A percentile compares a stretch with the other conserved stretches of the same genome.
Conservation (phyloP, 2,113 vertebrate species). For the Galeopterus variegatus region DNA sequence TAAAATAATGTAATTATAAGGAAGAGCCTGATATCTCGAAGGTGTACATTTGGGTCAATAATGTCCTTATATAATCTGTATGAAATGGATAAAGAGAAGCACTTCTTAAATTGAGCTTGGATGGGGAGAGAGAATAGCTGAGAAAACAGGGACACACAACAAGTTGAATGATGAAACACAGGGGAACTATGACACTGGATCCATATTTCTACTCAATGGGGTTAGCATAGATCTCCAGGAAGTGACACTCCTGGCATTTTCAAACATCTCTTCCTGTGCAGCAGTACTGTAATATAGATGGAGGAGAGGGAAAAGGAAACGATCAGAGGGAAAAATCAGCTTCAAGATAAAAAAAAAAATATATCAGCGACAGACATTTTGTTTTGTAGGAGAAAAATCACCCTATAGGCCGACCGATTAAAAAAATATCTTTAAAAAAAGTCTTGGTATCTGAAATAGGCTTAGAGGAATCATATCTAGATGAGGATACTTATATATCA, state of each 20-base stretch:
- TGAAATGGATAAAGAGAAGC: constrained; percentile 16
- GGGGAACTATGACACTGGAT: not conserved
- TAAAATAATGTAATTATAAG: not conserved
- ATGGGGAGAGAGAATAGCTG: not conserved
- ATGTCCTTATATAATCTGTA: not conserved
- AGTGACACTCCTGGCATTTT: not conserved
- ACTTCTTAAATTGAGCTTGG: not conserved
- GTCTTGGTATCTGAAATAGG: not conserved
- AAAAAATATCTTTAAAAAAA: no score
- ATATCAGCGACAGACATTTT: not conserved
- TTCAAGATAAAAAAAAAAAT: constrained; percentile 14
- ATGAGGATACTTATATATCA: no score
- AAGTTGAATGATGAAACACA: not conserved
- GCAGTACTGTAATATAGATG: not conserved
- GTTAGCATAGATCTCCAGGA: not conserved
- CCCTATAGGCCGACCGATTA: not conserved
- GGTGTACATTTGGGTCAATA: not conserved
- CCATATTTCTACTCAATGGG: not conserved
- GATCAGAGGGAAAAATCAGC: not conserved
- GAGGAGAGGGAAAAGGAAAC: constrained; percentile 4
- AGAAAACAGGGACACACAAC: not conserved
- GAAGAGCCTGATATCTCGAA: not conserved
- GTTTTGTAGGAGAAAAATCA: not conserved
- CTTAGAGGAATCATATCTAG: not conserved
- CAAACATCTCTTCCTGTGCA: not conserved